These are phyloP conservation scores for Drosophila diplacantha DNA, from an alignment of 2,888 invertebrate species.

Conservation along the genomic window DNA sequence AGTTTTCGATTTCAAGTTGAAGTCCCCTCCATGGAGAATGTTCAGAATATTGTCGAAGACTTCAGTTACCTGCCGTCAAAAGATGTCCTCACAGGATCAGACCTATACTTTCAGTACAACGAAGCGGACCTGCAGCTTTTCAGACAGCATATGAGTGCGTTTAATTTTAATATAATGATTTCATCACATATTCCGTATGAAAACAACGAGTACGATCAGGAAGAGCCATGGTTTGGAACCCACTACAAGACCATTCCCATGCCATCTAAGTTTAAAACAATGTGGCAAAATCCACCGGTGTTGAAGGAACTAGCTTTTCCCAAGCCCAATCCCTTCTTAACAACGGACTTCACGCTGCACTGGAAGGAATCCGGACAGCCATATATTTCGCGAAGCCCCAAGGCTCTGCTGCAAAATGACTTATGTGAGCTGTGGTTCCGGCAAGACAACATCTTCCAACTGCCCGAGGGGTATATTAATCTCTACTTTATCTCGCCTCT, in stretches of 20 bases:
- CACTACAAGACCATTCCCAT: conserved; percentile 83
- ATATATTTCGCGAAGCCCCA: conserved; percentile 79
- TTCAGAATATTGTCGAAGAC: conserved; percentile 85
- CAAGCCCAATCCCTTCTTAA: conserved; percentile 84
- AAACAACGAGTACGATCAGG: conserved; percentile 80
- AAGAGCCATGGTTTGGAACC: conserved; percentile 91
- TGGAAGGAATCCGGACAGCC: conserved; percentile 69
- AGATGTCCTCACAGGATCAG: conserved; percentile 87
- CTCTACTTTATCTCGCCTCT: conserved; percentile 86
- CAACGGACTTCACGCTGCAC: conserved; percentile 82
- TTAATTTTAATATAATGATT: conserved; percentile 77
- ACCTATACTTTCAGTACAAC: conserved; percentile 87
- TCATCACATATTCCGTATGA: conserved; percentile 73
- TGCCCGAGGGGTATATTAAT: conserved; percentile 87
- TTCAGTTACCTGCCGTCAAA: conserved; percentile 89
- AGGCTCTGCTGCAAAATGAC: conserved; percentile 79
- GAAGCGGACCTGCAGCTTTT: conserved; percentile 79
- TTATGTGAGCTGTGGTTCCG: conserved; percentile 88
- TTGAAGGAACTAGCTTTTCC: conserved; percentile 83
- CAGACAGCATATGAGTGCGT: conserved; percentile 65
- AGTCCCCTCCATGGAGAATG: conserved; percentile 85
- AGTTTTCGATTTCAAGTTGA: conserved; percentile 86
- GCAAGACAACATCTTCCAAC: conserved; percentile 88
- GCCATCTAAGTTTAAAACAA: conserved; percentile 81
- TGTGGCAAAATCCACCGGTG: conserved; percentile 81